phyloP scores from a whole-genome alignment of 2,888 invertebrate genomes.

The Ditula angustiorana region DNA sequence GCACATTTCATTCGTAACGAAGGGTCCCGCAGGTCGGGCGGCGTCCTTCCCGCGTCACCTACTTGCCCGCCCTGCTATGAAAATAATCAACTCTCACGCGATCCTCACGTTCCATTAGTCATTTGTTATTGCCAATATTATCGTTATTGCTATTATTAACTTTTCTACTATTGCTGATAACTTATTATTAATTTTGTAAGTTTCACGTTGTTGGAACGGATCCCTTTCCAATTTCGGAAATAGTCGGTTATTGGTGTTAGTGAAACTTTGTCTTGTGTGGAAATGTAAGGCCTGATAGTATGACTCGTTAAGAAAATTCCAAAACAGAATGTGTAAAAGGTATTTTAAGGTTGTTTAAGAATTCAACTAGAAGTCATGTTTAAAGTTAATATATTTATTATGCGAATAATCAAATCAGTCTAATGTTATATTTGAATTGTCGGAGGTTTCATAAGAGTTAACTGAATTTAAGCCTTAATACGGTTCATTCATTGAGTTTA shows the following conservation, averaged over 20 bases:
- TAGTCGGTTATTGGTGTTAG: conserved; percentile 18
- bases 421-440: conserved; percentile 2
- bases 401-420: background rate
- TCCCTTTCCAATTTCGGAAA: conserved; percentile 11
- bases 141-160: conserved; percentile 22
- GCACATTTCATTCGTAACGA: conserved; percentile 10
- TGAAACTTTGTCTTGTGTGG: background rate
- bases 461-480: conserved; percentile 18
- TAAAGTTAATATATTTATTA: background rate
- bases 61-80: conserved; percentile 51
- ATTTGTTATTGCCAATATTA: conserved; percentile 32
- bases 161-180: conserved; percentile 13
- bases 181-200: conserved; percentile 31
- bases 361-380: background rate
- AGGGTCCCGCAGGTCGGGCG: conserved; percentile 32
- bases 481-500: conserved; percentile 14
- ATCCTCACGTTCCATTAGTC: conserved; percentile 17
- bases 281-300: no score
- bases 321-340: background rate
- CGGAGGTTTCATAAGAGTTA: conserved; percentile 7
- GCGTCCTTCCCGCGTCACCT: conserved; percentile 67
- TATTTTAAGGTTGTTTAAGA: background rate
- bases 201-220: conserved; percentile 14
- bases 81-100: conserved; percentile 37
- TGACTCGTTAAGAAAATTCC: no score